Conservation (phyloP, 1,140 invertebrate genomes). For the Caenorhabditis tropicalis region DNA sequence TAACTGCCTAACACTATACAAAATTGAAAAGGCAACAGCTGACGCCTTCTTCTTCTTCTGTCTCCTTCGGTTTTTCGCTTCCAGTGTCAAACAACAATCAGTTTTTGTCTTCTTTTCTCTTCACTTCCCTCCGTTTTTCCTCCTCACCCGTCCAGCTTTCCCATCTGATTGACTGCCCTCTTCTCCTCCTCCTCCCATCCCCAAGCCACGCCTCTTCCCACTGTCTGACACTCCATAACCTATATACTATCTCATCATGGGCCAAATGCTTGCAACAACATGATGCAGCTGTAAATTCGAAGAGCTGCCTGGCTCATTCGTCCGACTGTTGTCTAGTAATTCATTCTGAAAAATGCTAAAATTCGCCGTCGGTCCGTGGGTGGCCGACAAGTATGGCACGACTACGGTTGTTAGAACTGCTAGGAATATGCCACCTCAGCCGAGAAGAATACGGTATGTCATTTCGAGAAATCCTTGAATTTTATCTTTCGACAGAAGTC, state of each 20-base stretch:
- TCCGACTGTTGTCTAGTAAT: not conserved
- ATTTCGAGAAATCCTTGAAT: not conserved
- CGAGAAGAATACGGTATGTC: conserved; percentile 40
- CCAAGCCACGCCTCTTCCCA: not conserved
- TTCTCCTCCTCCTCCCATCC: not conserved
- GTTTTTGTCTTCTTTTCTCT: conserved; percentile 29
- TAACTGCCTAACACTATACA: conserved; percentile 40
- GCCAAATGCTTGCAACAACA: conserved; percentile 23
- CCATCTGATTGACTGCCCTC: conserved; percentile 46
- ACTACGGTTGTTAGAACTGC: not conserved
- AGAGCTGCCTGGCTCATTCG: not conserved
- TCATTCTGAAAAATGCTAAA: conserved; percentile 58
- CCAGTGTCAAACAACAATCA: conserved; percentile 46
- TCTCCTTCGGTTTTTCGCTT: conserved; percentile 27
- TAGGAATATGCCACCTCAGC: not conserved
- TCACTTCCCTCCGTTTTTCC: not conserved
- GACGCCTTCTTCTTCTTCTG: conserved; percentile 8
- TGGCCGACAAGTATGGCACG: conserved; percentile 51
- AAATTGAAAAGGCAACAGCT: conserved; percentile 38
- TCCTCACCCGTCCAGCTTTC: not conserved
- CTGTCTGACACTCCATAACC: conserved; percentile 18
- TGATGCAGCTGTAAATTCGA: conserved; percentile 34
- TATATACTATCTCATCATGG: not conserved
- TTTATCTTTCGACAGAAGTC: no score
- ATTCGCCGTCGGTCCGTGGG: conserved; percentile 66